Evolutionary conservation across 1,140 invertebrate species (phyloP).

Genomic region (Drosophila oshimai): DNA sequence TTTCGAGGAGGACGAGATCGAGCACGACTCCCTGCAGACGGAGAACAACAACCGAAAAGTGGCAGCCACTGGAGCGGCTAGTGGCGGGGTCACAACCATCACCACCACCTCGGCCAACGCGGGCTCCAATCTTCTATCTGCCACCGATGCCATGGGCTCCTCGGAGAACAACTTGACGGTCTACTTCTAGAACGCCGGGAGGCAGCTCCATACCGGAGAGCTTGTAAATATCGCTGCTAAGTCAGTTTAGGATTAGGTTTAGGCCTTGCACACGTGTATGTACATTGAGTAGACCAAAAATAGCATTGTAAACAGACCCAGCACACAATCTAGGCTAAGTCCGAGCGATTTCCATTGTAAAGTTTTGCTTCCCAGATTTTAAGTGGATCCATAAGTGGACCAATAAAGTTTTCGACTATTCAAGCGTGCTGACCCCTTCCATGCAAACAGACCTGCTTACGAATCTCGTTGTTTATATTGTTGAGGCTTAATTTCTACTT

Average conservation of each 20-base stretch:
- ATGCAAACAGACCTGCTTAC: conserved; percentile 14
- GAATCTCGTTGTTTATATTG: conserved; percentile 51
- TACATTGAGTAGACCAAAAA: conserved; percentile 79
- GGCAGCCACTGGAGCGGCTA: conserved; percentile 12
- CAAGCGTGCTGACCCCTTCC: conserved; percentile 1
- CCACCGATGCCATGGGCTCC: conserved; percentile 79
- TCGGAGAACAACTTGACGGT: conserved; percentile 82
- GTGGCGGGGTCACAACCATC: conserved; percentile 49
- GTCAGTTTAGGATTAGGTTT: conserved; percentile 53
- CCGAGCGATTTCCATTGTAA: conserved; percentile 69
- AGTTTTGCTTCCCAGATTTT: conserved; percentile 66
- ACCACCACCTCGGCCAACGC: conserved; percentile 37
- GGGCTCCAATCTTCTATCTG: conserved; percentile 62
- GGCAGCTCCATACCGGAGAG: background rate
- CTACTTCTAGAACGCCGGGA: conserved; percentile 57
- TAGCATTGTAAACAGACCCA: conserved; percentile 70
- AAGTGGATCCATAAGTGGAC: conserved; percentile 26
- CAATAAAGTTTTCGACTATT: conserved; percentile 45
- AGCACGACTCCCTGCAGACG: conserved; percentile 74
- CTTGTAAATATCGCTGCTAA: conserved; percentile 67
- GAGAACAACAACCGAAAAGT: conserved; percentile 75
- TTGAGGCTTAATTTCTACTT: conserved; percentile 49
- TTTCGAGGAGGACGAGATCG: conserved; percentile 80
- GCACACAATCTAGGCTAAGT: conserved; percentile 39
- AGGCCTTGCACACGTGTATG: conserved; percentile 48